These are phyloP conservation scores for Clupea harengus DNA, from an alignment of 2,113 vertebrate species.

Conservation along the genomic window DNA sequence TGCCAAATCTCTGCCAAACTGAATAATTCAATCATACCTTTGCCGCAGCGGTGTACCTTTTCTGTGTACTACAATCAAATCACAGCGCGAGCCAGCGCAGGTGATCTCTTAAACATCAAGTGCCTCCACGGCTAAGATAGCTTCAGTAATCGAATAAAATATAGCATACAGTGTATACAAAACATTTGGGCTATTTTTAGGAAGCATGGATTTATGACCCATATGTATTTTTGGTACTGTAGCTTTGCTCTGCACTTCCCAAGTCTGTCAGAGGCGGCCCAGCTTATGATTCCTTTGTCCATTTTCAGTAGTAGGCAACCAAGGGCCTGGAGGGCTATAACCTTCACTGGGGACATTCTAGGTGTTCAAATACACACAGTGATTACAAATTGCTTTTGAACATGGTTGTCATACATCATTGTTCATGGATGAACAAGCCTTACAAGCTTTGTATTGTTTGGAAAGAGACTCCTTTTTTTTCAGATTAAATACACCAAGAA, in stretches of 20 bases:
- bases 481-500: slow-evolving; percentile 51
- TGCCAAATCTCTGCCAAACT: slow-evolving; percentile 74
- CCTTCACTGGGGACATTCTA: slow-evolving; percentile 15
- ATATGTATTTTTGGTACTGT: neutral
- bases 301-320: slow-evolving; percentile 31
- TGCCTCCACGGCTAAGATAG: slow-evolving; percentile 60
- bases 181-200: neutral
- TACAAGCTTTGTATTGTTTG: slow-evolving; percentile 36
- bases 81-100: slow-evolving; percentile 55
- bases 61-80: slow-evolving; percentile 67
- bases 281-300: slow-evolving; percentile 67
- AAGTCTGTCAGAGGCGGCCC: slow-evolving; percentile 51
- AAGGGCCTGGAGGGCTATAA: neutral
- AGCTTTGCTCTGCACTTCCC: neutral
- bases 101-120: slow-evolving; percentile 42
- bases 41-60: slow-evolving; percentile 67
- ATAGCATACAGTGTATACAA: neutral
- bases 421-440: slow-evolving; percentile 13
- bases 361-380: slow-evolving; percentile 30
- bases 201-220: slow-evolving; percentile 11
- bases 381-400: slow-evolving; percentile 45
- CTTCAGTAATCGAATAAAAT: slow-evolving; percentile 36
- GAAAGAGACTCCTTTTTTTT: slow-evolving; percentile 55
- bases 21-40: slow-evolving; percentile 78
- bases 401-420: slow-evolving; percentile 41